Conservation (phyloP, 1,140 invertebrate genomes). For the Bathynomus jamesi region DNA sequence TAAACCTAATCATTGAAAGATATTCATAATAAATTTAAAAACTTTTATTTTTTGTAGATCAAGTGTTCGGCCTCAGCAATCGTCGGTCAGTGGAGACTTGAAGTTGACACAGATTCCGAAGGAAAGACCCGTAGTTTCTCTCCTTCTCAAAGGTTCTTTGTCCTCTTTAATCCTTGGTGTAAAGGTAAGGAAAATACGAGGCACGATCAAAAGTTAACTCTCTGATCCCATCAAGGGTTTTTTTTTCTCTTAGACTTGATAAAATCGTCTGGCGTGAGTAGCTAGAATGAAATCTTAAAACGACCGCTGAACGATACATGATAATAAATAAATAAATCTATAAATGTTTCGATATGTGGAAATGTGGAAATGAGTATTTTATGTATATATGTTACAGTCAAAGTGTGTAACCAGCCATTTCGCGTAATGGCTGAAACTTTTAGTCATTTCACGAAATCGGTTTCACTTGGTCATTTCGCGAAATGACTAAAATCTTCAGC, state of each 20-base stretch:
- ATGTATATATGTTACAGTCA: no score
- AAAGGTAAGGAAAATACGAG: background rate
- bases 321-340: no score
- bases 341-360: background rate
- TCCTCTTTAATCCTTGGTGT: slow-evolving; percentile 13
- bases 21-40: slow-evolving; percentile 10
- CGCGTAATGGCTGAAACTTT: no score
- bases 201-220: background rate
- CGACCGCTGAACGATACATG: background rate
- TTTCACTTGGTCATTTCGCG: no score
- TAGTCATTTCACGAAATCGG: no score
- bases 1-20: background rate
- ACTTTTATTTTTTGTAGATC: background rate
- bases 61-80: background rate
- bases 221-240: background rate
- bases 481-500: no score
- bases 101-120: slow-evolving; percentile 8
- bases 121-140: slow-evolving; percentile 3
- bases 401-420: no score
- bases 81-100: slow-evolving; percentile 1
- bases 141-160: background rate
- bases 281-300: background rate
- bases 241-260: background rate
- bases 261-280: background rate
- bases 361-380: background rate